Evolutionary conservation across 2,888 invertebrate species (phyloP).

Genomic region (Lasius platythorax): DNA sequence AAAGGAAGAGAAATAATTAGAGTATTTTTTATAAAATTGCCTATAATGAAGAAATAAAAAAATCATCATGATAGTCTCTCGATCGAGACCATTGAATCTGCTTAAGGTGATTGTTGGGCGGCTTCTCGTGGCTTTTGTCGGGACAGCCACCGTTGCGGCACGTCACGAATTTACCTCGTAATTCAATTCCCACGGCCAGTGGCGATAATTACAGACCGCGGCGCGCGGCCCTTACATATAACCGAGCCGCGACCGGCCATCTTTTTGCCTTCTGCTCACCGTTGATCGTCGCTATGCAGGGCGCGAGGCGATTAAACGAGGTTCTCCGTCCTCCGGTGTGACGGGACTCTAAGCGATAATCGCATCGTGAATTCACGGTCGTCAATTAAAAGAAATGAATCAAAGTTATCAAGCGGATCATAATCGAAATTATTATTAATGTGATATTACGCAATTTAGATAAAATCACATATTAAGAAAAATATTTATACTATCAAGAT

Average conservation of each 20-base stretch:
- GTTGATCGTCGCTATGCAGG: conserved; percentile 59
- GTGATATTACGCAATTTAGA: conserved; percentile 8
- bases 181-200: conserved; percentile 85
- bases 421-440: conserved; percentile 18
- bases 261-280: conserved; percentile 66
- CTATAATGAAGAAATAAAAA: background rate
- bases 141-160: conserved; percentile 64
- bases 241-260: conserved; percentile 55
- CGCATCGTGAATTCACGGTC: conserved; percentile 15
- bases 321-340: background rate
- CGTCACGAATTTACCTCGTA: conserved; percentile 81
- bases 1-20: background rate
- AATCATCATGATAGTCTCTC: conserved; percentile 18
- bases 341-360: conserved; percentile 26
- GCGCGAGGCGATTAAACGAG: conserved; percentile 35
- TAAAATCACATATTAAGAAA: background rate
- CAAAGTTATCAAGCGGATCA: conserved; percentile 5
- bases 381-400: conserved; percentile 26
- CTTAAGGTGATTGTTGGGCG: conserved; percentile 7
- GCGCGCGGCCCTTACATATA: conserved; percentile 54
- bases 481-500: background rate
- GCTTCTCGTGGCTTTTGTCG: conserved; percentile 66
- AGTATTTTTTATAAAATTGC: background rate
- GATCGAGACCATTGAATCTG: conserved; percentile 11
- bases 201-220: conserved; percentile 81